Conservation (phyloP, 2,888 invertebrate genomes). For the Cactoblastis cactorum region DNA sequence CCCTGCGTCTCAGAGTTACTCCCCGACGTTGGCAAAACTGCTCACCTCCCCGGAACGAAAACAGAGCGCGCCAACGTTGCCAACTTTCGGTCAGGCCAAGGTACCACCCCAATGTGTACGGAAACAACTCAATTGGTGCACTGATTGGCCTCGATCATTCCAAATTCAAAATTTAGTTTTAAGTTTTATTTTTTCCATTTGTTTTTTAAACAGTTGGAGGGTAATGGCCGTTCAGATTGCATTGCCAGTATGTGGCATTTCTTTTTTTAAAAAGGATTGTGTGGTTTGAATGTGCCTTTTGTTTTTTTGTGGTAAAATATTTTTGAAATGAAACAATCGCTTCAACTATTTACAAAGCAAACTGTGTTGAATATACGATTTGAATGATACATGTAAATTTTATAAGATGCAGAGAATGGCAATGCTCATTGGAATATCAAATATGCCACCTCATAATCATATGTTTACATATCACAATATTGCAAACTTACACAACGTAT, state of each 20-base stretch:
- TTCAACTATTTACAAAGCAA: constrained; percentile 31
- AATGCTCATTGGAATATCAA: constrained; percentile 56
- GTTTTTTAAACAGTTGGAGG: constrained; percentile 39
- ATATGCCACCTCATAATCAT: constrained; percentile 54
- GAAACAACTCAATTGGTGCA: constrained; percentile 64
- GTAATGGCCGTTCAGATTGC: constrained; percentile 4
- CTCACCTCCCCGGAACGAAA: constrained; percentile 83
- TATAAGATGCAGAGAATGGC: constrained; percentile 44
- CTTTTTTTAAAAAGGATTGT: too few relatives aligned
- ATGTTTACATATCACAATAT: constrained; percentile 21
- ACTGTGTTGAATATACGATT: constrained; percentile 17
- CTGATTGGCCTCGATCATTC: constrained; percentile 71
- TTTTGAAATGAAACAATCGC: background rate
- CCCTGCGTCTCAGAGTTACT: constrained; percentile 82
- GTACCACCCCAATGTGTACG: constrained; percentile 62
- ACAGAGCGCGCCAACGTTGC: constrained; percentile 66
- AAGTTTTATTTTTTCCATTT: constrained; percentile 35
- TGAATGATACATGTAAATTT: constrained; percentile 16
- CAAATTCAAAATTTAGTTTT: constrained; percentile 75
- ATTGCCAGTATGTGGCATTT: constrained; percentile 5
- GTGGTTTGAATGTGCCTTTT: background rate
- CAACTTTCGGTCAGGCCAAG: constrained; percentile 78
- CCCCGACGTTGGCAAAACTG: constrained; percentile 89
- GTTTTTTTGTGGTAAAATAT: background rate
- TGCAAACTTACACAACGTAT: constrained; percentile 5